Base-by-base conservation (phyloP, 2,888 invertebrate species). In the Erebia aethiops region DNA sequence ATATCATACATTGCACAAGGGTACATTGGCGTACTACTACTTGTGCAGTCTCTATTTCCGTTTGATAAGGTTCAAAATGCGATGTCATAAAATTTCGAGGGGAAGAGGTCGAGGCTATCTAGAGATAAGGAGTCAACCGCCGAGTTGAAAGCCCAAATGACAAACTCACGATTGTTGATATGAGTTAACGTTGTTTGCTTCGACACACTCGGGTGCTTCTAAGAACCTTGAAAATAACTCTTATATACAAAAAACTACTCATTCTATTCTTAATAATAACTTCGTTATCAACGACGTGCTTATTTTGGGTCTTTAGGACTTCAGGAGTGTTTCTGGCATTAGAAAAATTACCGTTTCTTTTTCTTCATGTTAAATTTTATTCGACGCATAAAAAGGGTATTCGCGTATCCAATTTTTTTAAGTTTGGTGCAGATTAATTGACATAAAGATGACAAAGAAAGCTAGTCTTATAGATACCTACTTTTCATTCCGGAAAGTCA, bases 91-190 rank as follows among this genome's bases (percentile, higher is more conserved):
- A 16, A 16, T 73, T 69, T 81, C 82, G 83, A 82, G 83, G 85
- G 88, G 87, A 84, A 86, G 88, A 90, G 91, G 91, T 91, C 90
- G 91, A 87, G 91, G 91, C 81, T 91, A 89, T 90, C 87, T 82
- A 72, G 77, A 80, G 92, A 91, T 91, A 92, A 89, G 83, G 77
- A 78, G 62, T 81, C 83, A 85, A 84, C 85, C 84, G 83, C 74
- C 82, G 81, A 76, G 84, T 86, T 85, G 84, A 82, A 84, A 83
- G 86, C 85, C 82, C 81, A 83, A 85, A 85, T 77, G 81, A 83
- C 82, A 76, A 73, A 72, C 75, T 74, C 75, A 74, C 75, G 76
- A 71, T 69, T 75, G 70, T 73, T 75, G 73, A 72, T 74, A 76
- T 66, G 69, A 73, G 67, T 26, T 60, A 68, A 71, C 66, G 66